Evolutionary conservation across 2,888 invertebrate species (phyloP).

Genomic region (Strigamia maritima): DNA sequence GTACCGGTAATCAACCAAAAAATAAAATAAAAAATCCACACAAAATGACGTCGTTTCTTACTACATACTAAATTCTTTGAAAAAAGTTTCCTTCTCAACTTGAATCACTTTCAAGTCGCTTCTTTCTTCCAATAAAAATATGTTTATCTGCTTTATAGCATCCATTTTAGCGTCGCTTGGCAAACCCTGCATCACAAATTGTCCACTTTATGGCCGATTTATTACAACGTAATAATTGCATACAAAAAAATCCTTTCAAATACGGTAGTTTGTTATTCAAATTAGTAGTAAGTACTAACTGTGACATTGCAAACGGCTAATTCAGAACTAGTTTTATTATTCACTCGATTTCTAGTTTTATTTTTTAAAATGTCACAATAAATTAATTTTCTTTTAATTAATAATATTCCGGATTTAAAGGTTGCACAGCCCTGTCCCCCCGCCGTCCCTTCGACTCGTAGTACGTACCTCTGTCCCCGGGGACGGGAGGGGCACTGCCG

Average conservation of each 20-base stretch:
- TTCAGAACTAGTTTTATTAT: background rate
- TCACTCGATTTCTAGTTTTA: too few species aligned
- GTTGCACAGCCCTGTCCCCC: conserved; percentile 36
- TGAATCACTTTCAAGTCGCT: background rate
- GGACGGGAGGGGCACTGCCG: conserved; percentile 39
- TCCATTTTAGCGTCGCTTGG: background rate
- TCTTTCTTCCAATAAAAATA: background rate
- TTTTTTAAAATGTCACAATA: background rate
- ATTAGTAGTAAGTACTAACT: background rate
- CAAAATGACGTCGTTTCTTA: too few species aligned
- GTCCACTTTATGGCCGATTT: background rate
- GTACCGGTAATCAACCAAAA: background rate
- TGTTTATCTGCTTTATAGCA: background rate
- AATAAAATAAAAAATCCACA: too few species aligned
- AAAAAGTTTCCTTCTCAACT: background rate
- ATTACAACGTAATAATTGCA: background rate
- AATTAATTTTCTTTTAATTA: background rate
- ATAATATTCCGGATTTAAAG: conserved; percentile 23
- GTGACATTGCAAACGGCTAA: background rate
- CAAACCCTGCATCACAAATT: conserved; percentile 6
- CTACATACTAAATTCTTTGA: background rate
- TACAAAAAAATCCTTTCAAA: background rate
- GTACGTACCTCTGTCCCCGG: conserved; percentile 41
- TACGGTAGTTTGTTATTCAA: background rate
- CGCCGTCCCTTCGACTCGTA: conserved; percentile 33